phyloP scores from a whole-genome alignment of 2,113 vertebrate species.

The Poeciliopsis turrubarensis region DNA sequence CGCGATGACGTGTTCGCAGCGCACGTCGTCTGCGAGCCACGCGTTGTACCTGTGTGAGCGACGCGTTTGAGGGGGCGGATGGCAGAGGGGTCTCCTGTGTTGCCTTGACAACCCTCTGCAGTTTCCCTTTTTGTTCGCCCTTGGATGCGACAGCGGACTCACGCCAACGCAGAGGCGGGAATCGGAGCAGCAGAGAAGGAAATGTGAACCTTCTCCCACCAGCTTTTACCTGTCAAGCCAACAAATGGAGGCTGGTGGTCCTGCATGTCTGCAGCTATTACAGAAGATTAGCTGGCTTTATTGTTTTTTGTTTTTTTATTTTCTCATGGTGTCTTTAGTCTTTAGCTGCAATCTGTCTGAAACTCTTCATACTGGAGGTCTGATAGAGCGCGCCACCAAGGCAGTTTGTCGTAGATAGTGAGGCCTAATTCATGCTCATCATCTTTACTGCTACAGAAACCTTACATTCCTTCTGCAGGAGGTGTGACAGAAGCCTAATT shows the following conservation, averaged over 20 bases:
- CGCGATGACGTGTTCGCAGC: conserved; percentile 35
- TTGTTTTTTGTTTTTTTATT: neutral
- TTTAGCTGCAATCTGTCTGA: neutral
- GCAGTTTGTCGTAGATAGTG: too few species aligned
- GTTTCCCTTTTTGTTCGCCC: conserved; percentile 67
- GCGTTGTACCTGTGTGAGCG: conserved; percentile 52
- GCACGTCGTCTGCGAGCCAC: conserved; percentile 22
- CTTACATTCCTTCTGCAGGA: too few species aligned
- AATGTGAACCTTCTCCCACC: conserved; percentile 62
- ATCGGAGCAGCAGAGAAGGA: conserved; percentile 52
- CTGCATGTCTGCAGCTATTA: conserved; percentile 14
- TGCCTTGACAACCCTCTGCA: conserved; percentile 72
- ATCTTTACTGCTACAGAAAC: too few species aligned
- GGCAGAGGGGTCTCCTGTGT: conserved; percentile 35
- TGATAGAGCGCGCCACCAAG: too few species aligned
- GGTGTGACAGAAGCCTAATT: neutral
- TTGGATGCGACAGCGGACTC: conserved; percentile 54
- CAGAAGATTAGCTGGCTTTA: neutral
- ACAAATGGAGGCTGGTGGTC: conserved; percentile 46
- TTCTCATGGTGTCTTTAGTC: neutral
- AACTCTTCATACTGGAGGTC: too few species aligned
- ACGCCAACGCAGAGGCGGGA: conserved; percentile 61
- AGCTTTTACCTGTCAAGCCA: conserved; percentile 59
- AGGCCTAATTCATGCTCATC: too few species aligned
- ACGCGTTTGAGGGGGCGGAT: conserved; percentile 6